phyloP scores from a whole-genome alignment of 1,140 invertebrate species.

The Rhagoletis zephyria region DNA sequence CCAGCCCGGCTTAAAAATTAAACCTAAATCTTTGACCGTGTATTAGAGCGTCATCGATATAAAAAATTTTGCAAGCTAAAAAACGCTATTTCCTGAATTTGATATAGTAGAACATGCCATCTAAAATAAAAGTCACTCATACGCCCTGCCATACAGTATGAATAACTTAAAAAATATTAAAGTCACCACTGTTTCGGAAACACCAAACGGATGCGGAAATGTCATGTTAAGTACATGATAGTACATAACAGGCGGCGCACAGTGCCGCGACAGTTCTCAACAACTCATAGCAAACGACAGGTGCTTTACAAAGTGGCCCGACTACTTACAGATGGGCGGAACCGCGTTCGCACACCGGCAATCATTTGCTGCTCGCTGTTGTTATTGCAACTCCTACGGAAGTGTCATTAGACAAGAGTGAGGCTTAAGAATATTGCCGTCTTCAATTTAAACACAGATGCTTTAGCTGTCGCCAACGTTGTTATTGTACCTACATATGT shows the following conservation, averaged over 20 bases:
- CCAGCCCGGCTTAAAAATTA: too few species aligned
- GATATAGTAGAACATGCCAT: not conserved
- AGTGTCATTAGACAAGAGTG: conserved; percentile 42
- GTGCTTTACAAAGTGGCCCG: conserved; percentile 24
- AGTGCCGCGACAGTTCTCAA: not conserved
- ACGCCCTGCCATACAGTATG: not conserved
- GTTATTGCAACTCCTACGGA: not conserved
- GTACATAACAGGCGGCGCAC: not conserved
- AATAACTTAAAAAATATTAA: not conserved
- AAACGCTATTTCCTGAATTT: too few species aligned
- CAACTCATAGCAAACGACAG: not conserved
- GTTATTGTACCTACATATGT: not conserved
- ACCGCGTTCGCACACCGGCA: not conserved
- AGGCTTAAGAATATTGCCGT: conserved; percentile 14
- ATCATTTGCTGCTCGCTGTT: too few species aligned
- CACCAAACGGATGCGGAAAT: not conserved
- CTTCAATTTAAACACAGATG: not conserved
- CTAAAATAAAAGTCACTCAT: not conserved
- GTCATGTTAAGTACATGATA: not conserved
- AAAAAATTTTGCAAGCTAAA: too few species aligned
- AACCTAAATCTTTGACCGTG: too few species aligned
- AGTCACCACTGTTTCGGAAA: not conserved
- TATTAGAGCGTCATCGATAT: too few species aligned
- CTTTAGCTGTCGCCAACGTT: not conserved
- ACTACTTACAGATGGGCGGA: not conserved